Percentiles rank a stretch among this genome's conserved stretches.
Conservation (phyloP, 2,113 vertebrate species). For the Sporophila hypoxantha region DNA sequence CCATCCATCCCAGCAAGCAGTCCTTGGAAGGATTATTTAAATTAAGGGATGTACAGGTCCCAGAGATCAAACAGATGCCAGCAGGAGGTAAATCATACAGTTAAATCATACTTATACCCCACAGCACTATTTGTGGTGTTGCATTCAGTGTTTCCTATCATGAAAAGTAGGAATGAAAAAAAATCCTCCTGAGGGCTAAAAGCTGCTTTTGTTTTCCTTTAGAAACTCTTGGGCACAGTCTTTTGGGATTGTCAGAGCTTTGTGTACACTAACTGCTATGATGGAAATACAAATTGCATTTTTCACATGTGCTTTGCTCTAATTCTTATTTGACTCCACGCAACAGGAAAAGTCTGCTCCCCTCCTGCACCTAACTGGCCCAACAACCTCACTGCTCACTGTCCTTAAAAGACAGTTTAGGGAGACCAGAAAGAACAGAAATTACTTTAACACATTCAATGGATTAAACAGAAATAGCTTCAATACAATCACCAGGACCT, state of each 20-base stretch:
- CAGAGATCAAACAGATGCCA: not conserved
- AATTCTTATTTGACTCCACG: accelerated
- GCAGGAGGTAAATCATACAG: not conserved
- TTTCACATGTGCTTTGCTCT: not conserved
- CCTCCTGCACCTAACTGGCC: not conserved
- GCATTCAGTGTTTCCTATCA: not conserved
- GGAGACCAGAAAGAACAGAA: not conserved
- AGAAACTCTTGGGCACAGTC: not conserved
- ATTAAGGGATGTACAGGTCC: not conserved
- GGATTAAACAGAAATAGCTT: not conserved
- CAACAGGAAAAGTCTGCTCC: not conserved
- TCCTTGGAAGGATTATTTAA: not conserved
- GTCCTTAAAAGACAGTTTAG: not conserved
- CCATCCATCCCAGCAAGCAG: not conserved
- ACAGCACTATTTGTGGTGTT: not conserved
- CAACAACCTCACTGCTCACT: too few species aligned
- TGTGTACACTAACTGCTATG: too few species aligned
- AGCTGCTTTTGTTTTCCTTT: not conserved
- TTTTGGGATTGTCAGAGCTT: not conserved
- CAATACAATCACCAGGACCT: not conserved
- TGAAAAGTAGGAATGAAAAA: not conserved
- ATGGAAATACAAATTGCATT: not conserved
- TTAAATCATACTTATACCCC: not conserved
- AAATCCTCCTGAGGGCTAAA: not conserved
- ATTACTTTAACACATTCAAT: not conserved